Percentiles rank a stretch among this genome's conserved stretches.
These are phyloP conservation scores for Oryzias celebensis DNA, from an alignment of 2,113 vertebrate genomes.

Conservation along the genomic window DNA sequence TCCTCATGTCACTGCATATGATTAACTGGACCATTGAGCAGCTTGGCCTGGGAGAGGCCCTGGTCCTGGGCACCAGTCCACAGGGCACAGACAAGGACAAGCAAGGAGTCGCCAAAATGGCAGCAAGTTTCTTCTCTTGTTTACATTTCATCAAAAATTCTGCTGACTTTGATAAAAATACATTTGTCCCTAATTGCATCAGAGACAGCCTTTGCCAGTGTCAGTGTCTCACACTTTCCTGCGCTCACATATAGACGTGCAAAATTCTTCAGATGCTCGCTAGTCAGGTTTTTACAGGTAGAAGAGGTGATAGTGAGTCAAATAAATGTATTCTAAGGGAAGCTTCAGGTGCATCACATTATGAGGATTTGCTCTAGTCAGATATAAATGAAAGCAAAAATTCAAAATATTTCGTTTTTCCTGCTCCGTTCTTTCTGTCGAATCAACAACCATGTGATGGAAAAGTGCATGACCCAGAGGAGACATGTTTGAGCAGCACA, in stretches of 20 bases:
- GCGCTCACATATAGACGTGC: constrained; percentile 63
- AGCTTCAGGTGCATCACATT: constrained; percentile 19
- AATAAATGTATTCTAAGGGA: constrained; percentile 41
- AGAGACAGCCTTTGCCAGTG: constrained; percentile 48
- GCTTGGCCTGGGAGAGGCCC: constrained; percentile 69
- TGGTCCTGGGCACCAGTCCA: constrained; percentile 71
- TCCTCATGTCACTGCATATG: constrained; percentile 76
- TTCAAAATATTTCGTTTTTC: too few species aligned
- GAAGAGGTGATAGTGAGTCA: constrained; percentile 61
- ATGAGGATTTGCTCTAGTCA: too few species aligned
- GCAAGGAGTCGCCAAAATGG: constrained; percentile 56
- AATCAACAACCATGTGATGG: too few species aligned
- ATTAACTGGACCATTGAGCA: constrained; percentile 81
- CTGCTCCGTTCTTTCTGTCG: too few species aligned
- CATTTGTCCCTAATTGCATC: constrained; percentile 46
- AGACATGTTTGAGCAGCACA: constrained; percentile 56
- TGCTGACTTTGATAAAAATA: constrained; percentile 60
- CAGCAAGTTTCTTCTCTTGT: constrained; percentile 46
- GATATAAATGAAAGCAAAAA: too few species aligned
- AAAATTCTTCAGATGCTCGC: constrained; percentile 62
- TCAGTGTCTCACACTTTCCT: constrained; percentile 62
- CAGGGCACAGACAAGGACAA: constrained; percentile 75
- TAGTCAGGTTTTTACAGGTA: constrained; percentile 65
- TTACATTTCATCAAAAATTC: constrained; percentile 42
- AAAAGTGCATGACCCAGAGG: too few species aligned